phyloP scores from a whole-genome alignment of 2,888 invertebrate genomes.

The Diarsia mendica region DNA sequence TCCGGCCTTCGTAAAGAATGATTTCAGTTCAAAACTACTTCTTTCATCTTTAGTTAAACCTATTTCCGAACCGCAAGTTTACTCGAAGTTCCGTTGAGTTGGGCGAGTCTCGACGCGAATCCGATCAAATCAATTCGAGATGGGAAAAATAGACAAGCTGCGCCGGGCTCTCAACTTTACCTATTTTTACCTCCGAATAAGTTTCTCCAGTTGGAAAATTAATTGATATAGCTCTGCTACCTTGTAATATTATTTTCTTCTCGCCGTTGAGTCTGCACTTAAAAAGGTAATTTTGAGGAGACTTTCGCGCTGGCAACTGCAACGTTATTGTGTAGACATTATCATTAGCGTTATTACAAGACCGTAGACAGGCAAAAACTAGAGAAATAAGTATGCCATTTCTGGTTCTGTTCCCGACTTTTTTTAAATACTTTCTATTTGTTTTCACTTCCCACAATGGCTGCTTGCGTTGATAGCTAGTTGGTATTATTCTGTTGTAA shows the following conservation, averaged over 20 bases:
- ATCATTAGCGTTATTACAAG: conserved; percentile 62
- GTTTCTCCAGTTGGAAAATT: conserved; percentile 68
- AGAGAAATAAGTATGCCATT: conserved; percentile 41
- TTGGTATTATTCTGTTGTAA: not conserved
- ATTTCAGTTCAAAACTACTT: conserved; percentile 82
- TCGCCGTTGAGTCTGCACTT: conserved; percentile 41
- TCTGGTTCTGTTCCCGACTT: conserved; percentile 14
- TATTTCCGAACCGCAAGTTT: conserved; percentile 83
- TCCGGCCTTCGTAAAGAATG: conserved; percentile 80
- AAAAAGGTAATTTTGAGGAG: conserved; percentile 48
- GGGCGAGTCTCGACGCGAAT: conserved; percentile 78
- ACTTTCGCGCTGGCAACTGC: conserved; percentile 55
- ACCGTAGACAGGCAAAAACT: conserved; percentile 43
- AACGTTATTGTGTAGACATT: conserved; percentile 58
- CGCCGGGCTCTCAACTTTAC: conserved; percentile 77
- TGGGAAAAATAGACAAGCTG: conserved; percentile 82
- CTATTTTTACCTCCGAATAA: conserved; percentile 73
- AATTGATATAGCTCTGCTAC: conserved; percentile 71
- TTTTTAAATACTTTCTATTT: conserved; percentile 23
- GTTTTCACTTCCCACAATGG: conserved; percentile 15
- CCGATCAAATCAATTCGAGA: conserved; percentile 86
- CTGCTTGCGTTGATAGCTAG: conserved; percentile 10
- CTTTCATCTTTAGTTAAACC: conserved; percentile 83
- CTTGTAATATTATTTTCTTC: conserved; percentile 50
- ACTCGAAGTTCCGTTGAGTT: conserved; percentile 81